Evolutionary conservation across 2,888 invertebrate genomes (phyloP).

Genomic region (Drosophila austrosaltans): DNA sequence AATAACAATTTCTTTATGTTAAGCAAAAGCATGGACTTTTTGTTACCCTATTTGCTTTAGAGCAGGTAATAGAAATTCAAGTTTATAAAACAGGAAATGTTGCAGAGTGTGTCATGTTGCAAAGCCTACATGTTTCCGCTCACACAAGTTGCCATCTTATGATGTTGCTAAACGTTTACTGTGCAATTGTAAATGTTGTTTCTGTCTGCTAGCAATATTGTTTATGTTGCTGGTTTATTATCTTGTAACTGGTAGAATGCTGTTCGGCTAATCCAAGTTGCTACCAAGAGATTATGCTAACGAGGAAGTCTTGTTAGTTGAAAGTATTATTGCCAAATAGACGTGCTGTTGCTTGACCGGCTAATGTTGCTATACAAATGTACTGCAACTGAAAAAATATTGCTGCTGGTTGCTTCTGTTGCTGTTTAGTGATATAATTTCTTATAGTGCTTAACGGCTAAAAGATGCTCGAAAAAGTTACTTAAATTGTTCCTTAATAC

Average conservation of each 20-base stretch:
- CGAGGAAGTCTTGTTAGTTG: background rate
- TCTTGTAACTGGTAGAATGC: background rate
- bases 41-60: background rate
- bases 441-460: too few relatives aligned
- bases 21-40: background rate
- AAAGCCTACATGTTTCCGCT: background rate
- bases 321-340: background rate
- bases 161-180: background rate
- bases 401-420: background rate
- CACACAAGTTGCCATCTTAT: background rate
- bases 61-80: background rate
- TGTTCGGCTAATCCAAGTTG: background rate
- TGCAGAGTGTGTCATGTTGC: background rate
- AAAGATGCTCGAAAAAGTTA: too few relatives aligned
- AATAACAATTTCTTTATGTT: background rate
- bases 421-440: background rate
- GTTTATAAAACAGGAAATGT: background rate
- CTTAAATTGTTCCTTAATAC: too few relatives aligned
- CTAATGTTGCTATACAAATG: background rate
- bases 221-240: too few relatives aligned
- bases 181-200: background rate
- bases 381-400: background rate
- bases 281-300: background rate
- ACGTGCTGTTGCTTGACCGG: background rate
- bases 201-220: too few relatives aligned